Percentiles rank a stretch among this genome's conserved stretches.
Conservation (phyloP, 2,113 vertebrate species). For the Thryonomys swinderianus region DNA sequence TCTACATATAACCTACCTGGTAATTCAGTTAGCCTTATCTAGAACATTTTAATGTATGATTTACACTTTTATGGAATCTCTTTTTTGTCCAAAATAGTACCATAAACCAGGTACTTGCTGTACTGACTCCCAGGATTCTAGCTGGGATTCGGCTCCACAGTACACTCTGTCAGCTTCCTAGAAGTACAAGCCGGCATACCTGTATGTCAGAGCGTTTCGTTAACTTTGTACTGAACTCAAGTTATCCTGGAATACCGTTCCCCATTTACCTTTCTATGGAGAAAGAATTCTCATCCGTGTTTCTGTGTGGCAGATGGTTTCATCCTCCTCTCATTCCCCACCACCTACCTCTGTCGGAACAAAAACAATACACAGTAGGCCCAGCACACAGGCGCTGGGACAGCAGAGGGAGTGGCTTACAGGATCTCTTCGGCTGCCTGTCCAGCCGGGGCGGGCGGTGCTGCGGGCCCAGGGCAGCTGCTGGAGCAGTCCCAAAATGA, state of each 20-base stretch:
- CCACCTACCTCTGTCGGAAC: not conserved
- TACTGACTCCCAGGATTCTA: not conserved
- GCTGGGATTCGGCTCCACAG: not conserved
- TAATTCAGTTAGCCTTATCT: constrained; percentile 26
- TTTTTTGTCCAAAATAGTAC: constrained; percentile 48
- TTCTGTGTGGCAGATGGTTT: not conserved
- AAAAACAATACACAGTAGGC: constrained; percentile 42
- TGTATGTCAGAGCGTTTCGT: not conserved
- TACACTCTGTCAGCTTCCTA: not conserved
- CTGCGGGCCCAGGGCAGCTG: not conserved
- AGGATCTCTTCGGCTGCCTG: not conserved
- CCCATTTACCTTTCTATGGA: constrained; percentile 9
- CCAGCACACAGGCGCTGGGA: constrained; percentile 1
- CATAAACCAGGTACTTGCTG: not conserved
- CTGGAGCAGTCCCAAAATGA: constrained; percentile 9
- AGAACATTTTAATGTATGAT: constrained; percentile 19
- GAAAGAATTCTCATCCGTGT: constrained; percentile 14
- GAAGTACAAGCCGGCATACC: not conserved
- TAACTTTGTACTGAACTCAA: constrained; percentile 44
- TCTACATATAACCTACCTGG: not conserved
- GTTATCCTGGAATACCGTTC: not conserved
- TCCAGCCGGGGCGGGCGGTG: too few relatives aligned
- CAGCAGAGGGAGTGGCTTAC: not conserved
- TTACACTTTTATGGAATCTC: constrained; percentile 14
- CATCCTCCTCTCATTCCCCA: not conserved